Conservation (phyloP, 1,140 invertebrate species). For the Halotydeus destructor region DNA sequence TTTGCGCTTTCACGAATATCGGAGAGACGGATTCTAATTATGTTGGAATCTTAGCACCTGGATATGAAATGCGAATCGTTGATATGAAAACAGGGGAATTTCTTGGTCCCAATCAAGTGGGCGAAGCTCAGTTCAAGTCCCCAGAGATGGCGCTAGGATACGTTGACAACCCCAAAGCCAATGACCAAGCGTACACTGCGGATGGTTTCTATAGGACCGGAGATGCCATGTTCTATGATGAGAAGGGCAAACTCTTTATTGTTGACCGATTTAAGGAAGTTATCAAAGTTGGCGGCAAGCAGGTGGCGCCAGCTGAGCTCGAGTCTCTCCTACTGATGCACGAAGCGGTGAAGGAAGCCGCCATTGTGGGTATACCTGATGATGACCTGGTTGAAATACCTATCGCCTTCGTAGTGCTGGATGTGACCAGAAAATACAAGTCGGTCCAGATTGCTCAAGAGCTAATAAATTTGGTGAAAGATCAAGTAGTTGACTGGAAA, state of each 20-base stretch:
- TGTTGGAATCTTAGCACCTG: neutral
- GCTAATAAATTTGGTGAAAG: neutral
- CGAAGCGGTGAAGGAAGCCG: slow-evolving; percentile 48
- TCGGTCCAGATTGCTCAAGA: neutral
- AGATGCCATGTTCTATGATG: slow-evolving; percentile 36
- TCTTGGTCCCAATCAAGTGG: slow-evolving; percentile 2
- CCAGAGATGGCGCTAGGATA: neutral
- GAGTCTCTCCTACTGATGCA: slow-evolving; percentile 53
- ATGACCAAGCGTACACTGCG: neutral
- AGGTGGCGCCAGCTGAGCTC: slow-evolving; percentile 72
- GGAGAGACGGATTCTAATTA: neutral
- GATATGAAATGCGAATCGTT: neutral
- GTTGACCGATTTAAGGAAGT: slow-evolving; percentile 69
- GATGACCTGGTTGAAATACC: slow-evolving; percentile 51
- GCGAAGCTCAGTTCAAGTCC: neutral
- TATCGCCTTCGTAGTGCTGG: slow-evolving; percentile 40
- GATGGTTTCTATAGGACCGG: slow-evolving; percentile 8
- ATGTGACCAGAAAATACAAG: too few species aligned
- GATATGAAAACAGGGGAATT: neutral
- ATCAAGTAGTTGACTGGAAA: neutral
- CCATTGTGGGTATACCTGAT: slow-evolving; percentile 52
- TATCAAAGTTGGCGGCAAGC: slow-evolving; percentile 37
- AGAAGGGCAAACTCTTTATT: slow-evolving; percentile 39
- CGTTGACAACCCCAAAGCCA: neutral
- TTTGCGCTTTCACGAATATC: too few species aligned